Evolutionary conservation across 2,888 invertebrate genomes (phyloP).

Genomic region (Eupithecia abbreviata): DNA sequence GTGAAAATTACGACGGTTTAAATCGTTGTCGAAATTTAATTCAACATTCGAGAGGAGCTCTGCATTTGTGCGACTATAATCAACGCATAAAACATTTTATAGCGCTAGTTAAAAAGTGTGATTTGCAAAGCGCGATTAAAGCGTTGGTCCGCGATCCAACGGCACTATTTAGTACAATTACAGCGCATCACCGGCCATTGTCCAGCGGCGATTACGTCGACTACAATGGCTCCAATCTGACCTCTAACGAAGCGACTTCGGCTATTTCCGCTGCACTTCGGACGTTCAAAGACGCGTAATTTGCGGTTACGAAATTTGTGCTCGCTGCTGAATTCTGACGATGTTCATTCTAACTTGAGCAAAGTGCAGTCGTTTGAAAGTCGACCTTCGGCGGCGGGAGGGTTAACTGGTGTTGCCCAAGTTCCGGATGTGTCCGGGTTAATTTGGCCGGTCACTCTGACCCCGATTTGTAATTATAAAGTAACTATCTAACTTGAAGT

Average conservation of each 20-base stretch:
- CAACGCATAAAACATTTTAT: constrained; percentile 71
- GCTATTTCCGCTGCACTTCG: constrained; percentile 73
- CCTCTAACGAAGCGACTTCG: constrained; percentile 81
- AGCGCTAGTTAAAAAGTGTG: constrained; percentile 60
- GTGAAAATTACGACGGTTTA: constrained; percentile 69
- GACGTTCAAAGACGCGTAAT: constrained; percentile 78
- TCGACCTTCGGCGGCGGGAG: constrained; percentile 57
- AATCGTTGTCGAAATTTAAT: constrained; percentile 73
- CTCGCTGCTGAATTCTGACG: constrained; percentile 69
- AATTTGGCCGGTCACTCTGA: constrained; percentile 59
- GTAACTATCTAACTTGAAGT: constrained; percentile 44
- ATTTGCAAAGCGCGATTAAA: constrained; percentile 58
- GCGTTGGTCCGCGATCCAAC: constrained; percentile 63
- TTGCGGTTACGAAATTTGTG: constrained; percentile 77
- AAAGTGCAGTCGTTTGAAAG: constrained; percentile 69
- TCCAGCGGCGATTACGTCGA: constrained; percentile 73
- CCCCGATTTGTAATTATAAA: constrained; percentile 54
- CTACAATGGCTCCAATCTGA: constrained; percentile 77
- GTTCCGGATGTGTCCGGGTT: constrained; percentile 58
- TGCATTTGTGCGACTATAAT: constrained; percentile 72
- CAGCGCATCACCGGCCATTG: constrained; percentile 77
- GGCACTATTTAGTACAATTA: constrained; percentile 80
- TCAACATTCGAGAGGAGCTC: constrained; percentile 66
- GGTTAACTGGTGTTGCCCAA: constrained; percentile 63
- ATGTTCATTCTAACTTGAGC: constrained; percentile 58